Percentiles rank a stretch among this genome's conserved stretches.
These are phyloP conservation scores for Oceanodroma tethys DNA, from an alignment of 2,113 vertebrate genomes.

Conservation along the genomic window DNA sequence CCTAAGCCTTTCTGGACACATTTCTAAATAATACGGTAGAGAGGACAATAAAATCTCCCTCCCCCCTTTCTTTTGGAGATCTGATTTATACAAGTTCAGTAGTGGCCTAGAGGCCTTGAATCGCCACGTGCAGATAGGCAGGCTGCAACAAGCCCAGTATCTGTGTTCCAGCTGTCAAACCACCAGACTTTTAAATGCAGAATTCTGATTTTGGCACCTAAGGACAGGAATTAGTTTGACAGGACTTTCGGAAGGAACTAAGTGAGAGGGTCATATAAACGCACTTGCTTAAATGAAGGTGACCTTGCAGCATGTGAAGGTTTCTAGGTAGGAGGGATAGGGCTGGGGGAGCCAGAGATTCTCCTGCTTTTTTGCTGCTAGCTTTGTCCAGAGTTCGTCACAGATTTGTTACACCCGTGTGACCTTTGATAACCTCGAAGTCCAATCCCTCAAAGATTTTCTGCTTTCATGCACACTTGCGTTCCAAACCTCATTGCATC, in stretches of 20 bases:
- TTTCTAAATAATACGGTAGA: constrained; percentile 42
- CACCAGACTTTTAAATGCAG: constrained; percentile 13
- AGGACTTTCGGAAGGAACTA: background rate
- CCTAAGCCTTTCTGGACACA: constrained; percentile 23
- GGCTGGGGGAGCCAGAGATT: background rate
- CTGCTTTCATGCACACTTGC: background rate
- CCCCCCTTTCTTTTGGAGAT: background rate
- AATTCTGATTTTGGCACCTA: background rate
- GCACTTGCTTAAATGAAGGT: background rate
- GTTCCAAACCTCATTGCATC: background rate
- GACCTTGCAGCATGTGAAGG: background rate
- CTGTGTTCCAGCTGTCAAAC: background rate
- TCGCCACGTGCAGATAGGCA: background rate
- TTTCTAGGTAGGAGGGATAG: background rate
- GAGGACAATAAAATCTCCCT: background rate
- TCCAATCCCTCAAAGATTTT: background rate
- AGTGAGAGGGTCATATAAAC: background rate
- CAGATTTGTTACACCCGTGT: background rate
- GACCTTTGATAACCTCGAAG: background rate
- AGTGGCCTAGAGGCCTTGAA: background rate
- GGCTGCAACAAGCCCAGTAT: background rate
- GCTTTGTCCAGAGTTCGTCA: background rate
- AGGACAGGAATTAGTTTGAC: background rate
- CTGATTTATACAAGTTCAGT: constrained; percentile 36
- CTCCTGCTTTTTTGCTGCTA: background rate